phyloP scores from a whole-genome alignment of 2,113 vertebrate species.

The Platysteira castanea region DNA sequence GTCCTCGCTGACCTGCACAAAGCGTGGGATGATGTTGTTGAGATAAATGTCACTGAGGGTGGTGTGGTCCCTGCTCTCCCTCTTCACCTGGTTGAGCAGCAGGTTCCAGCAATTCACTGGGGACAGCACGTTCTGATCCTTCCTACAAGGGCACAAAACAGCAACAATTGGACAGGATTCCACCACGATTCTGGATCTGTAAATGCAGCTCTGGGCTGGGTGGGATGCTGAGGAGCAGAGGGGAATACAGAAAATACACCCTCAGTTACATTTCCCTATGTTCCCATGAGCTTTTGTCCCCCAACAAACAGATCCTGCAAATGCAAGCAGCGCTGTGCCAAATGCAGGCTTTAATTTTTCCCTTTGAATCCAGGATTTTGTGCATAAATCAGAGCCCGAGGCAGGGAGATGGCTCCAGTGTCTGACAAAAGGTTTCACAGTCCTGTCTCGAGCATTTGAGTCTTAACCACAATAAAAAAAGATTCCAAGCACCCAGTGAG shows the following conservation, averaged over 20 bases:
- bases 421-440: not conserved
- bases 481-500: not conserved
- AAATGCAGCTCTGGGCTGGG: fast-evolving
- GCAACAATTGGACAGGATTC: not conserved
- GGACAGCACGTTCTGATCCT: conserved; percentile 93
- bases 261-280: fast-evolving
- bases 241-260: not conserved
- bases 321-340: not conserved
- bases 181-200: fast-evolving
- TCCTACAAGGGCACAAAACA: conserved; percentile 69
- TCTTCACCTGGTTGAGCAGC: conserved; percentile 92
- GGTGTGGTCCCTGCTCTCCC: conserved; percentile 95
- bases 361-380: not conserved
- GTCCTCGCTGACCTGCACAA: conserved; percentile 96
- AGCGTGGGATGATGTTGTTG: conserved; percentile 98
- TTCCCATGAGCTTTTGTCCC: not conserved
- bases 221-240: not conserved
- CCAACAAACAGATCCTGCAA: not conserved
- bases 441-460: not conserved
- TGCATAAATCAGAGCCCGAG: not conserved
- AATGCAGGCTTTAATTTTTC: not conserved
- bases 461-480: not conserved
- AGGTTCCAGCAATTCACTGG: conserved; percentile 98
- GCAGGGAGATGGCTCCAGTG: not conserved
- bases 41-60: conserved; percentile 98